These are phyloP conservation scores for Dorcus parallelipipedus DNA, from an alignment of 2,888 invertebrate species.

Conservation along the genomic window DNA sequence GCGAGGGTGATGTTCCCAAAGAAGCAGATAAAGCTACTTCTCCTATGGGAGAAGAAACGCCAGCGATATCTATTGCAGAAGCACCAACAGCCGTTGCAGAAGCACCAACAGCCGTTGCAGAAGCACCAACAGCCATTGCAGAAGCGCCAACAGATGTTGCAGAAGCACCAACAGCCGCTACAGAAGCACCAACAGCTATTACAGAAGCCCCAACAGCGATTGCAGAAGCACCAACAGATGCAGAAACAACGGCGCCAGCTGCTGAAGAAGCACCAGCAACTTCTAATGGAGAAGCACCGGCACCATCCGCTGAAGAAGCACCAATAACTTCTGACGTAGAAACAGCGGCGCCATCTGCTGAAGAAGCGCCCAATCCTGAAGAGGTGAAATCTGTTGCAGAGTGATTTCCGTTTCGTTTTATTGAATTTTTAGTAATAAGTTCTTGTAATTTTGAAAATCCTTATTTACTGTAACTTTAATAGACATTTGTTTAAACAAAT, in stretches of 20 bases:
- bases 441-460: no score
- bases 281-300: no score
- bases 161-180: conserved; percentile 8
- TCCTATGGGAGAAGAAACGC: conserved; percentile 34
- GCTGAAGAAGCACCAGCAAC: no score
- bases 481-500: no score
- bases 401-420: no score
- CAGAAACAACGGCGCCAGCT: not conserved
- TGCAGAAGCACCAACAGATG: conserved; percentile 4
- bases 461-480: no score
- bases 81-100: conserved; percentile 1
- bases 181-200: conserved; percentile 8
- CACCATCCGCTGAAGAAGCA: no score
- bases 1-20: conserved; percentile 7
- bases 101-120: conserved; percentile 4
- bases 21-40: conserved; percentile 30
- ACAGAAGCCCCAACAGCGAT: not conserved
- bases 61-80: not conserved
- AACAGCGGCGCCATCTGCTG: no score
- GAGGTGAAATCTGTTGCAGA: no score
- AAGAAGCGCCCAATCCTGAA: no score
- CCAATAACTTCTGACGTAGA: no score
- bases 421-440: no score
- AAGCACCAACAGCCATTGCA: conserved; percentile 4
- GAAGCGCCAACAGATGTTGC: not conserved